Base-by-base conservation (phyloP, 2,888 invertebrate species). In the Ischnura elegans region DNA sequence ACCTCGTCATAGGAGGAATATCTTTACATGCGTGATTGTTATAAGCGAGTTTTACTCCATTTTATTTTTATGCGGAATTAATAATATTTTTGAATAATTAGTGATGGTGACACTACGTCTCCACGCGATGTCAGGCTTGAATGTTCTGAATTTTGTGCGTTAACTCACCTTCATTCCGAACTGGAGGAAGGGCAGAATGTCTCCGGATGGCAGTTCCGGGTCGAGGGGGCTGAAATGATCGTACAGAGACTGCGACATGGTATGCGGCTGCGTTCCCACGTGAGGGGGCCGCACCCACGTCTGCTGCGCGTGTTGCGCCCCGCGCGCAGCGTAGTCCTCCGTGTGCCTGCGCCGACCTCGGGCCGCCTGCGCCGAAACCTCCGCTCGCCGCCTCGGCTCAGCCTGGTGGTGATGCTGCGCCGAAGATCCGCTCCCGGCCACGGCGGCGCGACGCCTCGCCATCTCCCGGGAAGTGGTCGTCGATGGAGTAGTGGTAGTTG, bases 131-230 rank as follows among this genome's bases (percentile, higher is more conserved):
- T n/a, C n/a, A n/a, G n/a, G n/a, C n/a, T n/a, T n/a, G n/a, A n/a
- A n/a, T n/a, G n/a, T n/a, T n/a, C n/a, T n/a, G n/a, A n/a, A n/a
- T n/a, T n/a, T n/a, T n/a, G n/a, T n/a, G n/a, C n/a, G n/a, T n/a
- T n/a, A n/a, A n/a, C 96, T 96, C 84, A 97, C 95, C 95, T 98
- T 98, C 95, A 97, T 97, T 0, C 98, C 98, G 95, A 98, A 98
- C 95, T 97, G 97, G 94, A 97, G 96, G 95, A 98, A 98, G 21
- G 97, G 97, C 93, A 97, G 97, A 96, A 97, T 97, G 95, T 97
- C 97, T 95, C 97, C 97, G 86, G 96, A 96, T 0, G 97, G 97
- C 93, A 97, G 95, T 95, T 97, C 97, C 46, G 96, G 96, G 95
- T 97, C 97, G 66, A 97, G 96, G 0, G 97, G 97, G 66, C 97